Evolutionary conservation across 2,888 invertebrate species (phyloP).

Genomic region (Craniophora ligustri): DNA sequence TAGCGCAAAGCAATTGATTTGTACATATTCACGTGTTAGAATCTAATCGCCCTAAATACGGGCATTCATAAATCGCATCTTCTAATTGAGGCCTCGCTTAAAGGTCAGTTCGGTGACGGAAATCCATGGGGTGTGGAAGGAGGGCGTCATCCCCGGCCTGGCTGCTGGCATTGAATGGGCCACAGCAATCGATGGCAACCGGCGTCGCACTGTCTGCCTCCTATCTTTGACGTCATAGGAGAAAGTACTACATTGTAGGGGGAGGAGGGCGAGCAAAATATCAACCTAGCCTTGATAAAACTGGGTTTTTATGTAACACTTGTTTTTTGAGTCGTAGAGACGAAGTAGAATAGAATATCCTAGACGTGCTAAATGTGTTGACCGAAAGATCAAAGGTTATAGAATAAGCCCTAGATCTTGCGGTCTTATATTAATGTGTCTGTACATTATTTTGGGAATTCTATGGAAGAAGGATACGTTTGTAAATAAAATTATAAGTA

Average conservation of each 20-base stretch:
- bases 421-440: too few relatives aligned
- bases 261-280: slow-evolving; percentile 29
- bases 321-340: neutral
- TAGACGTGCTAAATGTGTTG: neutral
- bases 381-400: too few relatives aligned
- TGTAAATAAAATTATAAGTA: too few relatives aligned
- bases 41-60: neutral
- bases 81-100: slow-evolving; percentile 2
- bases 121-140: slow-evolving; percentile 11
- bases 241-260: slow-evolving; percentile 51
- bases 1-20: too few relatives aligned
- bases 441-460: too few relatives aligned
- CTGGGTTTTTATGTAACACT: slow-evolving; percentile 17
- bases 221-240: slow-evolving; percentile 65
- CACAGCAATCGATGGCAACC: slow-evolving; percentile 62
- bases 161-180: slow-evolving; percentile 61
- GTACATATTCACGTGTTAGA: neutral
- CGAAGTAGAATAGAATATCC: neutral
- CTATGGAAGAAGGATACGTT: too few relatives aligned
- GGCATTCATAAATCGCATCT: slow-evolving; percentile 7
- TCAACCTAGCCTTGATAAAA: slow-evolving; percentile 10
- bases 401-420: too few relatives aligned
- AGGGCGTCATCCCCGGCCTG: slow-evolving; percentile 45
- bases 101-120: slow-evolving; percentile 36
- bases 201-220: slow-evolving; percentile 68